phyloP scores from a whole-genome alignment of 1,140 invertebrate species.

The Ganaspis sp. region DNA sequence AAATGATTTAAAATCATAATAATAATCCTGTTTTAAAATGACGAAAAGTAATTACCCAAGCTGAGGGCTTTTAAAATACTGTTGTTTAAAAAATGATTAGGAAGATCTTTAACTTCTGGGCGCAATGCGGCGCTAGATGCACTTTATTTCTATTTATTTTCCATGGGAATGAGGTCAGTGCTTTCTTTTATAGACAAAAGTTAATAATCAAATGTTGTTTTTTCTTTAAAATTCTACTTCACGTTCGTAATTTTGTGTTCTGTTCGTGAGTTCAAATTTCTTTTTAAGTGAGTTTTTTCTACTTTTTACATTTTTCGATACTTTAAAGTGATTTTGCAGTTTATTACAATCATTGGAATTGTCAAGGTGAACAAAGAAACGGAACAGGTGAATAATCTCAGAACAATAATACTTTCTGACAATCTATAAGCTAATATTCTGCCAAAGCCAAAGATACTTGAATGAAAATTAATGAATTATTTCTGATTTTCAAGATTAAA shows the following conservation, averaged over 20 bases:
- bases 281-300: no score
- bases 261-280: background rate
- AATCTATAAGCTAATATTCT: no score
- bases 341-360: no score
- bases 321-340: no score
- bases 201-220: background rate
- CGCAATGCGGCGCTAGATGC: background rate
- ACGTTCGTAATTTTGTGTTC: background rate
- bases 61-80: background rate
- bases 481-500: no score
- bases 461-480: no score
- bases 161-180: constrained; percentile 6
- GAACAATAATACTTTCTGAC: no score
- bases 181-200: background rate
- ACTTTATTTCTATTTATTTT: constrained; percentile 24
- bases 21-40: background rate
- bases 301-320: no score
- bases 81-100: background rate
- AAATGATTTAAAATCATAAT: background rate
- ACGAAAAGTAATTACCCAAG: background rate
- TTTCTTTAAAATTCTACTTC: background rate
- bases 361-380: no score
- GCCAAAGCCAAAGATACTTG: no score
- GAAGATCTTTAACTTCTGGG: background rate
- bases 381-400: no score